Base-by-base conservation (phyloP, 2,113 vertebrate species). In the Ceyx melanurus region DNA sequence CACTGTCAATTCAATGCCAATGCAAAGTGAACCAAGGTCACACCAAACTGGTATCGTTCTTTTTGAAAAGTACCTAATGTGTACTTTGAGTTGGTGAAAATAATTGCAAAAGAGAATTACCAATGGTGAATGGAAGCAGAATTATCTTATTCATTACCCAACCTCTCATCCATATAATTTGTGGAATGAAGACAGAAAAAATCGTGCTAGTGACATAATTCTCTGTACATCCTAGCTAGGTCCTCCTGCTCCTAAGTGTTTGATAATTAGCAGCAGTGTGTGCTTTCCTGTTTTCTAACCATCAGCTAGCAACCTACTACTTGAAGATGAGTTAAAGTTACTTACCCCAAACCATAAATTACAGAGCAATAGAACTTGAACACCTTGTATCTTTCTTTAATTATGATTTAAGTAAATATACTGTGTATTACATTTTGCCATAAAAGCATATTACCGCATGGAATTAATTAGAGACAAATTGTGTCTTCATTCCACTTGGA, bases 11-110 rank as follows among this genome's bases (percentile, higher is more conserved):
- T 60, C 65, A 91, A 82, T 70, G n/a, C 64, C 68, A 82, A 18
- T 74, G 43, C 60, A 88, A 80, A 91, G 65, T 64, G 72, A 95
- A 91, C 53, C 72, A 92, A 96, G 79, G 91, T 93, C 91, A 94
- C 43, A 83, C 67, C 61, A 89, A 91, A 50, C 83, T 68, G 45
- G 42, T 79, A 72, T 75, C 10, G 26, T 77, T 93, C 86, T 78
- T 66, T 45, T 28, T 66, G 28, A 71, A 74, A 94, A 94, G 57
- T 86, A 80, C 56, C 46, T 91, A 66, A 87, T 74, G 64, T 64
- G 62, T 53, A 67, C 86, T 88, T 80, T 19, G 50, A 86, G 60
- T 40, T 91, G 78, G 64, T 89, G 50, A 92, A 86, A 93, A 75
- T 85, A 89, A 73, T 82, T 91, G 53, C 66, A 74, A 56, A 76